Base-by-base conservation (phyloP, 2,888 invertebrate genomes). In the Sarcophaga caerulescens region DNA sequence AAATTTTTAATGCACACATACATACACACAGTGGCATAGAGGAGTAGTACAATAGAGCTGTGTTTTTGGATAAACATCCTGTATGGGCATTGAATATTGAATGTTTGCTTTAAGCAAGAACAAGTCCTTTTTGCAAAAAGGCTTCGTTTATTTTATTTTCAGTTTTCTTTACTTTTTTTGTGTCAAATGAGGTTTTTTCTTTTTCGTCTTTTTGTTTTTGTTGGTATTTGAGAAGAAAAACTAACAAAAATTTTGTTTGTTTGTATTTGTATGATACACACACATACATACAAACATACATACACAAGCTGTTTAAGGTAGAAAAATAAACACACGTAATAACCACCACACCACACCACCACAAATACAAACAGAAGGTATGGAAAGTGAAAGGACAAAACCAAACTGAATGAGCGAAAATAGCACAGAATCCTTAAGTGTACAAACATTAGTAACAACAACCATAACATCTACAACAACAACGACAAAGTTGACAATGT, bases 31-130 rank as follows among this genome's bases (percentile, higher is more conserved):
- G 14, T 17, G 4, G 10, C 60, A 62, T 59, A 19, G 60, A 19
- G 19, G 19, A 11, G 21, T 35, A 35, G 19, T 8, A 3, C 44
- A 19, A 21, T 11, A 47, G 17, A 2, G 69, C 45, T 62, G 52
- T 52, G 71, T 77, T 68, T 78, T 19, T 82, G 74, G 65, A 83
- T 66, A 86, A 88, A 89, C 85, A 86, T 87, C 85, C 87, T 85
- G 85, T 79, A 68, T 76, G 66, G 79, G 62, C 82, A 83, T 65
- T 82, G 74, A 87, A 77, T 78, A 82, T 65, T 73, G 17, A 69
- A 74, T 80, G 57, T 84, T 77, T 81, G 19, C 57, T 45, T 69
- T 65, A 80, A 17, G 63, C 73, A 19, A 85, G 79, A 60, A 85
- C 68, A 79, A 76, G 74, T 77, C 63, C 63, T 59, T 80, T 47